Evolutionary conservation across 2,888 invertebrate species (phyloP).

Genomic region (Ephialtes manifestator): DNA sequence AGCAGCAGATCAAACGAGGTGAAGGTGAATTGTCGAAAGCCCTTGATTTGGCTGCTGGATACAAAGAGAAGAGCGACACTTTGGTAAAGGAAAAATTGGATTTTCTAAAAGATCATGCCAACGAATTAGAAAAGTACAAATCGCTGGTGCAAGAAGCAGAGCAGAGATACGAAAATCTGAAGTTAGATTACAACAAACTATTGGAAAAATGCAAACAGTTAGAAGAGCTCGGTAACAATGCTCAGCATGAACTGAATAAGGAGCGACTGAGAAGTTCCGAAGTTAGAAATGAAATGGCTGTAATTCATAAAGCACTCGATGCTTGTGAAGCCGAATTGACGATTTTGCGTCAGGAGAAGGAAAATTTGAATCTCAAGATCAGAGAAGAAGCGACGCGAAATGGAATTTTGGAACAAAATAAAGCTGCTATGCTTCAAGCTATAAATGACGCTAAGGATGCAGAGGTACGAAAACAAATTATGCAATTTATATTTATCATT

Average conservation of each 20-base stretch:
- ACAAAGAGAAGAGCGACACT: constrained; percentile 83
- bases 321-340: constrained; percentile 85
- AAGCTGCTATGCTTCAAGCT: constrained; percentile 87
- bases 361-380: constrained; percentile 87
- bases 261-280: constrained; percentile 81
- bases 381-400: constrained; percentile 87
- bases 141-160: constrained; percentile 81
- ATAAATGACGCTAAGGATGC: constrained; percentile 87
- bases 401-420: constrained; percentile 87
- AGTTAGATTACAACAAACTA: constrained; percentile 79
- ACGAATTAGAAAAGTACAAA: constrained; percentile 83
- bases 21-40: constrained; percentile 92
- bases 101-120: constrained; percentile 80
- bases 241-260: constrained; percentile 83
- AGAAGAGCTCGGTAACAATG: constrained; percentile 78
- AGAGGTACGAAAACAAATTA: constrained; percentile 78
- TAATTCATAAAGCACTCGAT: constrained; percentile 83
- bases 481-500: no score
- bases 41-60: constrained; percentile 88
- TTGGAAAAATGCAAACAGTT: constrained; percentile 78
- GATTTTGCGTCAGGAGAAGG: constrained; percentile 86
- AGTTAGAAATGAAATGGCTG: constrained; percentile 82
- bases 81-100: constrained; percentile 82
- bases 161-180: constrained; percentile 79
- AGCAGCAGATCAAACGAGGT: constrained; percentile 88